phyloP scores from a whole-genome alignment of 2,888 invertebrate genomes.

The Cyrtodaria siliqua region DNA sequence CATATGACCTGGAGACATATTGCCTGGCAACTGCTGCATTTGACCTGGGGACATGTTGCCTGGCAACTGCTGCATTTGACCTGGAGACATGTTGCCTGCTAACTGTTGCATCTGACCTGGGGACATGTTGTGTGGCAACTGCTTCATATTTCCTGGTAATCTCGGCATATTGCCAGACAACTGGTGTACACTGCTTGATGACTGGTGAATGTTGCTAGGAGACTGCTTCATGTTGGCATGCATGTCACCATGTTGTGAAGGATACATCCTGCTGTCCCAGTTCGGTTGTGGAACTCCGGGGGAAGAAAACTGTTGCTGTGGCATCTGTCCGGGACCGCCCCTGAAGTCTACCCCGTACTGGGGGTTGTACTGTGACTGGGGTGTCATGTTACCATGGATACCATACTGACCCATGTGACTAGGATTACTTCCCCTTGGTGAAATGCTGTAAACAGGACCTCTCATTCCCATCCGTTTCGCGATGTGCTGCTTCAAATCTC shows the following conservation, averaged over 20 bases:
- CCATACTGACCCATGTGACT: not conserved
- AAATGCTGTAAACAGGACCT: constrained; percentile 37
- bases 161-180: not conserved
- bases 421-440: not conserved
- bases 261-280: constrained; percentile 6
- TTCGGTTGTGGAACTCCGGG: not conserved
- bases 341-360: not conserved
- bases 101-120: too few relatives aligned
- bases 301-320: not conserved
- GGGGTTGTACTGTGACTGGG: not conserved
- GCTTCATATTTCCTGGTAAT: not conserved
- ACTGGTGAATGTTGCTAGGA: constrained; percentile 10
- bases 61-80: too few relatives aligned
- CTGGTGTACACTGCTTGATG: not conserved
- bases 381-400: constrained; percentile 1
- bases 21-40: not conserved
- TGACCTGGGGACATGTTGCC: not conserved
- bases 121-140: not conserved
- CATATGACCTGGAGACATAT: not conserved
- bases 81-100: too few relatives aligned
- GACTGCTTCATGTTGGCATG: not conserved
- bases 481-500: constrained; percentile 30
- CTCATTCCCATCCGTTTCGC: constrained; percentile 51
- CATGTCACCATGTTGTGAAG: not conserved
- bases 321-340: not conserved